A percentile compares a stretch with the other conserved stretches of the same genome.
Conservation (phyloP, 1,140 invertebrate genomes). For the Cotesia vestalis region DNA sequence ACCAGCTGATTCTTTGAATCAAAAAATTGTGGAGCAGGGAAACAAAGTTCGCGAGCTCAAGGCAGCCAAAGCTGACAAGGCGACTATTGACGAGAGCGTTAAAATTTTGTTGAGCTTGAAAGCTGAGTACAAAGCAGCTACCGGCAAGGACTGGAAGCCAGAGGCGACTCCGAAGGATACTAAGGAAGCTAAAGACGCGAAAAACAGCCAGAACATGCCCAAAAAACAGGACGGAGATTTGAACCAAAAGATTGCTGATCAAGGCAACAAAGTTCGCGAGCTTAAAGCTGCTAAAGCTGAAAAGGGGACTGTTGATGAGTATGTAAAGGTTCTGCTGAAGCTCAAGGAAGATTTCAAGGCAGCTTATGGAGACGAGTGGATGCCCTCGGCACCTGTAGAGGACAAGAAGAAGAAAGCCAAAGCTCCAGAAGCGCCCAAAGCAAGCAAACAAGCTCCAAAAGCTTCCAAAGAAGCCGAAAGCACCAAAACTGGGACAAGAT, state of each 20-base stretch:
- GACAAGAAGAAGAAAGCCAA: constrained; percentile 72
- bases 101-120: constrained; percentile 77
- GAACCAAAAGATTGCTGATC: constrained; percentile 42
- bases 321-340: constrained; percentile 68
- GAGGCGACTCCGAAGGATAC: not conserved
- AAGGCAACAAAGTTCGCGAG: constrained; percentile 49
- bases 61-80: constrained; percentile 59
- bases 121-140: constrained; percentile 78
- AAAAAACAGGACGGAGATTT: constrained; percentile 34
- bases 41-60: constrained; percentile 61
- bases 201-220: not conserved
- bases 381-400: constrained; percentile 35
- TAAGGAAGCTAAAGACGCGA: not conserved
- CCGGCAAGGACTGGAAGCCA: constrained; percentile 62
- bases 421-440: constrained; percentile 70
- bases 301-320: constrained; percentile 47
- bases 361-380: constrained; percentile 70
- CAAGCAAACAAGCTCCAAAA: constrained; percentile 38
- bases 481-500: constrained; percentile 86
- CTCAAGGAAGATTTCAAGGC: constrained; percentile 85
- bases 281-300: constrained; percentile 66
- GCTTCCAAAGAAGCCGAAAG: constrained; percentile 51
- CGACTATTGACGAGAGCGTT: constrained; percentile 47
- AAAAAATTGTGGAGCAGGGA: constrained; percentile 45
- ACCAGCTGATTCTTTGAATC: constrained; percentile 35